phyloP scores from a whole-genome alignment of 2,113 vertebrate species.

The Cephalopterus ornatus region DNA sequence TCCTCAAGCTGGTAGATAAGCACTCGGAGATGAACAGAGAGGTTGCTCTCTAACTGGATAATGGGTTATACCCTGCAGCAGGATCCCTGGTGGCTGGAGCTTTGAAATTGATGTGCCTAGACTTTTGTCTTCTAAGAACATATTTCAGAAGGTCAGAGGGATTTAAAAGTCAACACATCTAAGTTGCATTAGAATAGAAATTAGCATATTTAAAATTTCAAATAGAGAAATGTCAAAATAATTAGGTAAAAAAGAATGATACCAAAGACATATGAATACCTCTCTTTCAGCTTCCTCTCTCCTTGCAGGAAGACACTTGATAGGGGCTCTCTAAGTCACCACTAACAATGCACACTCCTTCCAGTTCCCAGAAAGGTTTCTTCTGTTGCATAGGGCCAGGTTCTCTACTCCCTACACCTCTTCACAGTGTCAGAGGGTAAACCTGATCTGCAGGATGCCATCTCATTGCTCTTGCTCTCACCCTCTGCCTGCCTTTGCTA shows the following conservation, averaged over 20 bases:
- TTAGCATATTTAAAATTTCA: not conserved
- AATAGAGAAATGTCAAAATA: not conserved
- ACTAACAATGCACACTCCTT: accelerated
- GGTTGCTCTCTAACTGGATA: not conserved
- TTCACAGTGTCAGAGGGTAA: not conserved
- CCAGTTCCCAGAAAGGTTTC: not conserved
- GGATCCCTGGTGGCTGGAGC: not conserved
- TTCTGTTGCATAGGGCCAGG: not conserved
- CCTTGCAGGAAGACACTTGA: not conserved
- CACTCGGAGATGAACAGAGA: not conserved
- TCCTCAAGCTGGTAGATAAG: not conserved
- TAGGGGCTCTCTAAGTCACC: not conserved
- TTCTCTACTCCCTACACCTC: not conserved
- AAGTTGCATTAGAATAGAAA: not conserved
- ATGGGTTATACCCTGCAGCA: not conserved
- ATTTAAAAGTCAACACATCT: not conserved
- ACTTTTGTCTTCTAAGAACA: not conserved
- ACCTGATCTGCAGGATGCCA: not conserved
- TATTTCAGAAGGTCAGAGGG: not conserved
- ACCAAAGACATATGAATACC: not conserved
- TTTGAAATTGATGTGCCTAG: not conserved
- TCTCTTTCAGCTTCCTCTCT: not conserved
- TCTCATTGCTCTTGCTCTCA: not conserved
- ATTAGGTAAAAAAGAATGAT: not conserved
- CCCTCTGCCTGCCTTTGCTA: not conserved